Percentiles rank a stretch among this genome's conserved stretches.
Evolutionary conservation across 2,797 vertebrate species (phyloP).

Genomic region (Apodemus agrarius): DNA sequence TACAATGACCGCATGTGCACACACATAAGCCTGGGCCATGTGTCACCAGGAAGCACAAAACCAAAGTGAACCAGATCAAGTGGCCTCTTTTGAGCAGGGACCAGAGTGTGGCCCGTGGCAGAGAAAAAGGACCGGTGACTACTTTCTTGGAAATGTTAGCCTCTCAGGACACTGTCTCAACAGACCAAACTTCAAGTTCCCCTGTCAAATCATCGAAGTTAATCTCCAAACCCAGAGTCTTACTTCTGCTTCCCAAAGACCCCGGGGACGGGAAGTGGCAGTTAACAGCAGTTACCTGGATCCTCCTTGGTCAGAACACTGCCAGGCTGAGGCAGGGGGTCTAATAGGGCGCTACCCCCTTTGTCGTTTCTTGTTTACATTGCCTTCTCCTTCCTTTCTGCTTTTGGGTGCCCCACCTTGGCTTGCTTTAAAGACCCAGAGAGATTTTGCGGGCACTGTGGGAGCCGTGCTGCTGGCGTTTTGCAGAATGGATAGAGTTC

Average conservation of each 20-base stretch:
- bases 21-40: background rate
- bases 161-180: background rate
- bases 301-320: slow-evolving; percentile 40
- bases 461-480: background rate
- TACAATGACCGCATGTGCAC: background rate
- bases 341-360: background rate
- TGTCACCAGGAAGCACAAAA: background rate
- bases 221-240: background rate
- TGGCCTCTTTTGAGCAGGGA: background rate
- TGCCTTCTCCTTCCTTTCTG: background rate
- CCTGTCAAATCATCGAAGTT: background rate
- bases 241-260: background rate
- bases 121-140: background rate
- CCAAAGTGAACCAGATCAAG: background rate
- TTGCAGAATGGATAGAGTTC: background rate
- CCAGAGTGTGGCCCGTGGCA: background rate
- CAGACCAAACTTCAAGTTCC: background rate
- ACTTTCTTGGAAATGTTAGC: background rate
- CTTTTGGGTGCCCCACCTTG: background rate
- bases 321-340: background rate
- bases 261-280: slow-evolving; percentile 6
- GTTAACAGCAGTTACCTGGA: slow-evolving; percentile 62
- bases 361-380: background rate
- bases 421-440: background rate
- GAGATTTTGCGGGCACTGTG: background rate